Conservation (phyloP, 2,797 vertebrate species). For the Sebastes matsubarae region DNA sequence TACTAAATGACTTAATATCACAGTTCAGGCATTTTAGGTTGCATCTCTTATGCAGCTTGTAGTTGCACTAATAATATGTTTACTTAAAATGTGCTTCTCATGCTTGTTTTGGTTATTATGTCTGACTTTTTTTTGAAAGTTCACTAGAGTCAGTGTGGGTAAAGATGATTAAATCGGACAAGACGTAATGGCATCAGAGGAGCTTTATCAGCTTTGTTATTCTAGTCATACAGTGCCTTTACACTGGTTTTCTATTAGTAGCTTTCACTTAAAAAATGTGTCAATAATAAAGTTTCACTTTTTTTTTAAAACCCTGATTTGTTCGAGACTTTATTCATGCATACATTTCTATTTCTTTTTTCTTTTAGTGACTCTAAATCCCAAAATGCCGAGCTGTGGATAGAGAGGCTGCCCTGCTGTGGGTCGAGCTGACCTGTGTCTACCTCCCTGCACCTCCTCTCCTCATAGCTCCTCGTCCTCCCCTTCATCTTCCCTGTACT, state of each 20-base stretch:
- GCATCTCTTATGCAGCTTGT: background rate
- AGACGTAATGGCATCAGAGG: background rate
- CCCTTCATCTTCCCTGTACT: background rate
- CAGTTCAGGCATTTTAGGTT: background rate
- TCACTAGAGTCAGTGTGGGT: too few species aligned
- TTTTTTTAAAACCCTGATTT: background rate
- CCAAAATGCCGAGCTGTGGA: conserved; percentile 70
- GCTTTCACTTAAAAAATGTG: background rate
- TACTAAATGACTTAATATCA: background rate
- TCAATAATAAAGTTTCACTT: background rate
- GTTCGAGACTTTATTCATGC: background rate
- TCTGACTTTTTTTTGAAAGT: too few species aligned
- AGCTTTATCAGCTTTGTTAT: too few species aligned
- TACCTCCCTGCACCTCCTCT: conserved; percentile 41
- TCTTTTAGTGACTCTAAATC: conserved; percentile 63
- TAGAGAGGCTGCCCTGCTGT: conserved; percentile 46
- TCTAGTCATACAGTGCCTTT: background rate
- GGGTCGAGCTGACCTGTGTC: conserved; percentile 50
- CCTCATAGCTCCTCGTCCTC: conserved; percentile 9
- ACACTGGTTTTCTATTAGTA: background rate
- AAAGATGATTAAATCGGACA: background rate
- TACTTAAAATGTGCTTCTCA: rapidly evolving
- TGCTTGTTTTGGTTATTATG: too few species aligned
- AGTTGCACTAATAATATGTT: background rate
- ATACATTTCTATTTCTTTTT: background rate